These are phyloP conservation scores for Musca domestica DNA, from an alignment of 1,140 invertebrate species.

Conservation along the genomic window DNA sequence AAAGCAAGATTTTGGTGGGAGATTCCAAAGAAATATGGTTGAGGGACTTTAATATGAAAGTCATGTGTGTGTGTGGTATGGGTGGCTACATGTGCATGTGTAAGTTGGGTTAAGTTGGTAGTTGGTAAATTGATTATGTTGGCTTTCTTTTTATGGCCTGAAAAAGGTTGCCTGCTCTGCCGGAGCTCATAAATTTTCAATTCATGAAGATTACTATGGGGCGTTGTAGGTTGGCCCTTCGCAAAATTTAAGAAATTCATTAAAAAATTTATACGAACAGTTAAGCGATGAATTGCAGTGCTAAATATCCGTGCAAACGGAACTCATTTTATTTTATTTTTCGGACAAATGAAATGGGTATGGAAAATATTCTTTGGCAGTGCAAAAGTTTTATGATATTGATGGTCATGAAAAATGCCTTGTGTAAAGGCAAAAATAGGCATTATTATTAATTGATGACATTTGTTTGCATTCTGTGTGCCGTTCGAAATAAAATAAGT, in stretches of 20 bases:
- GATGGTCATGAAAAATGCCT: too few relatives aligned
- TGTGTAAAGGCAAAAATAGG: too few relatives aligned
- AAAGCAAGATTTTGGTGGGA: conserved; percentile 10
- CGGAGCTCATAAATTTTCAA: conserved; percentile 11
- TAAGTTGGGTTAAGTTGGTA: conserved; percentile 10
- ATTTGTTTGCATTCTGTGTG: too few relatives aligned
- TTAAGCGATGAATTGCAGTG: too few relatives aligned
- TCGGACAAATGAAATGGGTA: too few relatives aligned
- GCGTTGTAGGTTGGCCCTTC: not conserved
- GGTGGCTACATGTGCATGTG: not conserved
- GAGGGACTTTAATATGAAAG: conserved; percentile 12
- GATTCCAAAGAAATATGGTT: conserved; percentile 16
- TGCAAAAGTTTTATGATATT: too few relatives aligned
- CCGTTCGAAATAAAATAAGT: too few relatives aligned
- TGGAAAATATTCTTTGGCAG: too few relatives aligned
- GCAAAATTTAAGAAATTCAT: not conserved
- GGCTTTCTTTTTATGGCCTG: conserved; percentile 2
- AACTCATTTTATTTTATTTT: too few relatives aligned
- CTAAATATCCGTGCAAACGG: too few relatives aligned
- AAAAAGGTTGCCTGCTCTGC: too few relatives aligned
- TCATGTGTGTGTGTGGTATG: conserved; percentile 1
- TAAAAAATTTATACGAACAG: not conserved
- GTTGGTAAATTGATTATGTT: conserved; percentile 17
- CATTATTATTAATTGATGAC: too few relatives aligned
- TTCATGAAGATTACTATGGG: conserved; percentile 12